Base-by-base conservation (phyloP, 2,113 vertebrate genomes). In the Aegotheles bennettii region DNA sequence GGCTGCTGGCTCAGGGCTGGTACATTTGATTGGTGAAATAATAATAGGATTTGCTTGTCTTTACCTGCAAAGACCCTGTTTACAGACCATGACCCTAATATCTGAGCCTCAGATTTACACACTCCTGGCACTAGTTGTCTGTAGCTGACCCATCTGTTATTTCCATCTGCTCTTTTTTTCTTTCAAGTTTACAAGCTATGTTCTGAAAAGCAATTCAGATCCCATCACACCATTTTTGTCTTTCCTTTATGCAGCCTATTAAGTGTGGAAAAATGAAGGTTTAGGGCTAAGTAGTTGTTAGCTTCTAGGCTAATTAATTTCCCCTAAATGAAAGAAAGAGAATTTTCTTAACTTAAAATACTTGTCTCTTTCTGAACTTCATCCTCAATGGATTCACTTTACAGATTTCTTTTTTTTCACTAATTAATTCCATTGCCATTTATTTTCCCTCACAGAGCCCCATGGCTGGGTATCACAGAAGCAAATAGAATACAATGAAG, bases 301-400 rank as follows among this genome's bases (percentile, higher is more conserved):
- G 60, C 43, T 93, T 71, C 65, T 64, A 61, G 42, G 68, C 43
- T 94, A 87, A 96, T 87, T 74, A 51, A 83, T 91, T 87, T 95
- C 36, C 43, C 33, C 40, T 84, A 69, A 92, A 70, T 80, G 24
- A 88, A 95, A 84, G 64, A 43, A 67, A 77, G 16, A 63, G 4
- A 51, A 33, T 67, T 65, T 90, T 80, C 75, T 90, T 56, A 73
- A 65, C 53, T 84, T 89, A 79, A 95, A 84, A 79, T n/a, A 84
- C 14, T 71, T 50, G 2, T 71, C 20, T 87, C 16, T 71, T 87
- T 80, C 48, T 68, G 77, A 86, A 53, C 47, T 64, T 87, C 48
- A 54, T 70, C 18, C 35, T 77, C 42, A 42, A 36, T 50, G 68
- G 40, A 84, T 56, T 89, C 4, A 23, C 48, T 73, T 88, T 53